phyloP scores from a whole-genome alignment of 2,888 invertebrate species.

The Dolichopus griseipennis region DNA sequence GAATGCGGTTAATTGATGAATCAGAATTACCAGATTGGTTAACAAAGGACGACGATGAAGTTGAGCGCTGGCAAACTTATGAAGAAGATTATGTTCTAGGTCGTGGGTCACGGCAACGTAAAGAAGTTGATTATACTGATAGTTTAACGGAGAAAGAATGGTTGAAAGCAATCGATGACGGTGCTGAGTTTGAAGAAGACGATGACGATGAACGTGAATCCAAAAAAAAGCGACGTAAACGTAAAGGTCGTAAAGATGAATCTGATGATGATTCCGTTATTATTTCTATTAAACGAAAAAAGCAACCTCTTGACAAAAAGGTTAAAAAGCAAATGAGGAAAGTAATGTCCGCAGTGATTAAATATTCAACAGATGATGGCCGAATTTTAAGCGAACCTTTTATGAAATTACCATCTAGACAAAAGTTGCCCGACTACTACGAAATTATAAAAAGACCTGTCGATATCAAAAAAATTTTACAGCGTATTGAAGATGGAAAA shows the following conservation, averaged over 20 bases:
- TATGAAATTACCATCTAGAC: slow-evolving; percentile 87
- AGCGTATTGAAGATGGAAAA: slow-evolving; percentile 80
- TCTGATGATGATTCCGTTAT: slow-evolving; percentile 47
- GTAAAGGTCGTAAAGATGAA: slow-evolving; percentile 49
- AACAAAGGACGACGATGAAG: slow-evolving; percentile 88
- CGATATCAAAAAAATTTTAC: slow-evolving; percentile 88
- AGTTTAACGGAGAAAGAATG: slow-evolving; percentile 96
- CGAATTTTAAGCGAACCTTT: slow-evolving; percentile 87
- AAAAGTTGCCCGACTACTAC: slow-evolving; percentile 93
- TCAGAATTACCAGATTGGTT: slow-evolving; percentile 93
- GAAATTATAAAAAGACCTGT: slow-evolving; percentile 92
- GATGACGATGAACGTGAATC: slow-evolving; percentile 59
- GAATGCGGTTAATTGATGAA: slow-evolving; percentile 82
- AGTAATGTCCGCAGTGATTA: slow-evolving; percentile 79
- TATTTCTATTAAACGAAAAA: slow-evolving; percentile 36
- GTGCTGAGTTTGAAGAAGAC: slow-evolving; percentile 53
- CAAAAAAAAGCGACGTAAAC: slow-evolving; percentile 53
- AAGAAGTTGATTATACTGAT: slow-evolving; percentile 97
- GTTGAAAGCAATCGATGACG: slow-evolving; percentile 65
- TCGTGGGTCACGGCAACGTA: slow-evolving; percentile 83
- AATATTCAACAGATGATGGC: slow-evolving; percentile 80
- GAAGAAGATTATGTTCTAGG: slow-evolving; percentile 80
- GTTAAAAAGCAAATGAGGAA: slow-evolving; percentile 75
- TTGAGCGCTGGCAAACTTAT: slow-evolving; percentile 58
- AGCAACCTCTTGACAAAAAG: slow-evolving; percentile 48